A percentile compares a stretch with the other conserved stretches of the same genome.
phyloP scores from a whole-genome alignment of 2,797 vertebrate genomes.

The Octomys mimax region DNA sequence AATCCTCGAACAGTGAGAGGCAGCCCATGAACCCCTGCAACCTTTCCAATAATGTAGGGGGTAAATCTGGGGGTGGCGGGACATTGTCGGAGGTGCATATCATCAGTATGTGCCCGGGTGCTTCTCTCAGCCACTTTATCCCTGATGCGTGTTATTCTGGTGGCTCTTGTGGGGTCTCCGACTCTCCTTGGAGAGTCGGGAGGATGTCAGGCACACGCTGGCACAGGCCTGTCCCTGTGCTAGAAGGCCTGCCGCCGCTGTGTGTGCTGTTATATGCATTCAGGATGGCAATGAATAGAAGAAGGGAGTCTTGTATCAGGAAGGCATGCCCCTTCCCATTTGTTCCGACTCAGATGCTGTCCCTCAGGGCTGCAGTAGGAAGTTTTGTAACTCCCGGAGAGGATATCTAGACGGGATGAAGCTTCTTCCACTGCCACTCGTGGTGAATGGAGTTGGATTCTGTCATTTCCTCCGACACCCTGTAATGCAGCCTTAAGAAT shows the following conservation, averaged over 20 bases:
- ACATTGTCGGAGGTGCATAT: slow-evolving; percentile 41
- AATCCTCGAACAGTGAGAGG: not conserved
- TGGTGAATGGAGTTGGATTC: slow-evolving; percentile 53
- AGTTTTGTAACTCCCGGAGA: slow-evolving; percentile 48
- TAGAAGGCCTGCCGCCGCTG: slow-evolving; percentile 44
- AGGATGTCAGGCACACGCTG: slow-evolving; percentile 51
- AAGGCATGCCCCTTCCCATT: not conserved
- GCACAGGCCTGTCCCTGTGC: not conserved
- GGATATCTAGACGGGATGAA: not conserved
- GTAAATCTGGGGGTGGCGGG: slow-evolving; percentile 21
- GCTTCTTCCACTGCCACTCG: slow-evolving; percentile 4
- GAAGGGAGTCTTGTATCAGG: slow-evolving; percentile 60
- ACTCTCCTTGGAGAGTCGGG: slow-evolving; percentile 22
- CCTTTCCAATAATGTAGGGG: slow-evolving; percentile 50
- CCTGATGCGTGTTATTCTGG: slow-evolving; percentile 67
- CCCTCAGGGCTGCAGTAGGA: not conserved
- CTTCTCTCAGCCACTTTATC: slow-evolving; percentile 70
- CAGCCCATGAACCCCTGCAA: slow-evolving; percentile 12
- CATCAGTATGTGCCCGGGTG: slow-evolving; percentile 55
- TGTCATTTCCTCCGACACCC: slow-evolving; percentile 73
- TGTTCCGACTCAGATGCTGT: not conserved
- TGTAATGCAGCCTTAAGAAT: slow-evolving; percentile 56
- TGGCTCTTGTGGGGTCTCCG: slow-evolving; percentile 66
- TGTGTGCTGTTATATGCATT: slow-evolving; percentile 37
- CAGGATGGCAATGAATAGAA: slow-evolving; percentile 50